A percentile compares a stretch with the other conserved stretches of the same genome.
Conservation (phyloP, 2,113 vertebrate genomes). For the Xiphorhynchus elegans region DNA sequence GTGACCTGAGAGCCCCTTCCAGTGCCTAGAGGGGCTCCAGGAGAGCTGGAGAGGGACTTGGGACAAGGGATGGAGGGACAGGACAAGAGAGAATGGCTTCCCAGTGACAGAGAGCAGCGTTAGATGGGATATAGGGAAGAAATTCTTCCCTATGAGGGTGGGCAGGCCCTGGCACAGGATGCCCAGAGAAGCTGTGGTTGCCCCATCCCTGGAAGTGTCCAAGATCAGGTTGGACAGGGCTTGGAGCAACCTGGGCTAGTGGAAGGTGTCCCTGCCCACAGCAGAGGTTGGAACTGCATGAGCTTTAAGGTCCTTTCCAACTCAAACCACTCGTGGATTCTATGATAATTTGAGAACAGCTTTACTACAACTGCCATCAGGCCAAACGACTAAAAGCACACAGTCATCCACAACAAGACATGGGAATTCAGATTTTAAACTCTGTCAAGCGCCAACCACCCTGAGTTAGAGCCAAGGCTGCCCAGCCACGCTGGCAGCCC, state of each 20-base stretch:
- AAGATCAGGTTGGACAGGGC: fast-evolving
- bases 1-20: neutral
- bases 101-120: neutral
- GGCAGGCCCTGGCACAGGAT: neutral
- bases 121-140: neutral
- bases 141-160: neutral
- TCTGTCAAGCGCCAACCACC: neutral
- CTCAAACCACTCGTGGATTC: neutral
- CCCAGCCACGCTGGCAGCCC: neutral
- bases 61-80: neutral
- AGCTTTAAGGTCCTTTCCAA: neutral
- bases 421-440: neutral
- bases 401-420: neutral
- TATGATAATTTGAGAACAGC: neutral
- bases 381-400: neutral
- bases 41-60: neutral
- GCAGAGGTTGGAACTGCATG: neutral
- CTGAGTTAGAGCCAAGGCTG: neutral
- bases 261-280: neutral
- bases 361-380: neutral
- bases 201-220: neutral
- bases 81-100: neutral
- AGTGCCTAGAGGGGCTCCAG: neutral
- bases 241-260: neutral
- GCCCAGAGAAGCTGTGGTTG: neutral